phyloP scores from a whole-genome alignment of 2,797 vertebrate species.

The Pseudomugil gertrudae region DNA sequence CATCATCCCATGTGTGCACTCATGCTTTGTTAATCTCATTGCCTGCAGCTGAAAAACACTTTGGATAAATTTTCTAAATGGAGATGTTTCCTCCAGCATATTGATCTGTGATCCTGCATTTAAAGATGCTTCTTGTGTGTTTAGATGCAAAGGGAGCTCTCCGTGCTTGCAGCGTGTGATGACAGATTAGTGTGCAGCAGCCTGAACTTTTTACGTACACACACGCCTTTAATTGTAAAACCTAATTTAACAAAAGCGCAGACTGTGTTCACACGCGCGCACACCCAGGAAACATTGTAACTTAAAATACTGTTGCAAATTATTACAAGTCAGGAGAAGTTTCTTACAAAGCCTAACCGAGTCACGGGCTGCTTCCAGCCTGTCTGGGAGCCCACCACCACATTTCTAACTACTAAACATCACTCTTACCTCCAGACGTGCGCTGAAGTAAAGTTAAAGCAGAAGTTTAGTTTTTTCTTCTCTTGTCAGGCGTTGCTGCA shows the following conservation, averaged over 20 bases:
- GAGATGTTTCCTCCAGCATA: background rate
- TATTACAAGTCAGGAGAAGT: slow-evolving; percentile 30
- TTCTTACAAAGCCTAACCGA: slow-evolving; percentile 14
- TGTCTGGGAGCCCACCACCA: slow-evolving; percentile 12
- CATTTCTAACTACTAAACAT: slow-evolving; percentile 20
- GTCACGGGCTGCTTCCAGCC: slow-evolving; percentile 32
- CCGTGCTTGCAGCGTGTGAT: slow-evolving; percentile 6
- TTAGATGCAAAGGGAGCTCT: background rate
- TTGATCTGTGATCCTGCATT: background rate
- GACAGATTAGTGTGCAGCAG: slow-evolving; percentile 33
- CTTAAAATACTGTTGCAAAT: slow-evolving; percentile 19
- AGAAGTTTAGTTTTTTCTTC: slow-evolving; percentile 15
- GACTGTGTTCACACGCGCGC: slow-evolving; percentile 10
- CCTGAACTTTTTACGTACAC: slow-evolving; percentile 42
- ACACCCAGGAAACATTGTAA: slow-evolving; percentile 25
- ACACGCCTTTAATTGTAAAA: slow-evolving; percentile 23
- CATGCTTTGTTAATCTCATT: background rate
- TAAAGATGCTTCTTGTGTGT: background rate
- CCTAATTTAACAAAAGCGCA: slow-evolving; percentile 24
- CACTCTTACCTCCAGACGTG: slow-evolving; percentile 66
- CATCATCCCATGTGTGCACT: background rate
- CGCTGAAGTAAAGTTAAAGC: slow-evolving; percentile 47
- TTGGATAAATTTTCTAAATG: background rate
- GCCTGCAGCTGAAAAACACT: background rate
- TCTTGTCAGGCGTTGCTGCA: slow-evolving; percentile 33